Base-by-base conservation (phyloP, 2,888 invertebrate species). In the Digitonthophagus gazella region DNA sequence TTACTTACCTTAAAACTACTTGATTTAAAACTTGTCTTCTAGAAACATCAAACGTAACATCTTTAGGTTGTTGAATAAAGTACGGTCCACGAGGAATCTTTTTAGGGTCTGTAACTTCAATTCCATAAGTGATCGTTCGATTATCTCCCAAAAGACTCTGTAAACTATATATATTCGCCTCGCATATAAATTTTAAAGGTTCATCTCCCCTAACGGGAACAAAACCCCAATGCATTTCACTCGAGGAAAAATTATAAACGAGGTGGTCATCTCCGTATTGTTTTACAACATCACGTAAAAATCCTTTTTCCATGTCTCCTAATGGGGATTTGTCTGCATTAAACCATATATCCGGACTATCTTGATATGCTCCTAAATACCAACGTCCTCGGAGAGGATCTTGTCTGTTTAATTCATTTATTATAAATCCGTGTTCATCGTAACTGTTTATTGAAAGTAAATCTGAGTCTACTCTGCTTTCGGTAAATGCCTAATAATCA, bases 341-440 rank as follows among this genome's bases (percentile, higher is more conserved):
- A 0, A 89, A 84, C 93, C 95, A 96, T 75, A 89, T 90, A 20
- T 91, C 91, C 0, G 90, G 89, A 0, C 89, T 87, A 66, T 89
- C 88, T 78, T 93, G 91, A 68, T 89, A 89, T 0, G 93, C 91
- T 63, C 95, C 93, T 18, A 93, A 89, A 79, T 93, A 96, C 93
- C 96, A 97, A 3, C 89, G 87, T 69, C 93, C 88, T 80, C 93
- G 94, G 74, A 93, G 93, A 11, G 94, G 93, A 83, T 97, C 96
- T 76, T 93, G 86, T 77, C 88, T 85, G 77, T 92, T 89, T n/a
- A 98, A 83, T 78, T 93, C 91, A 72, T 93, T 88, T 4, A 94
- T 86, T 56, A 97, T 85, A 79, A 96, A 97, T 0, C 92, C 89
- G 84, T 97, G 96, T 80, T 97, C 97, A 70, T 94, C 94, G 2